Percentiles rank a stretch among this genome's conserved stretches.
Conservation (phyloP, 37 sponge, comb jelly and placozoan genomes). For the Axinella damicornis region DNA sequence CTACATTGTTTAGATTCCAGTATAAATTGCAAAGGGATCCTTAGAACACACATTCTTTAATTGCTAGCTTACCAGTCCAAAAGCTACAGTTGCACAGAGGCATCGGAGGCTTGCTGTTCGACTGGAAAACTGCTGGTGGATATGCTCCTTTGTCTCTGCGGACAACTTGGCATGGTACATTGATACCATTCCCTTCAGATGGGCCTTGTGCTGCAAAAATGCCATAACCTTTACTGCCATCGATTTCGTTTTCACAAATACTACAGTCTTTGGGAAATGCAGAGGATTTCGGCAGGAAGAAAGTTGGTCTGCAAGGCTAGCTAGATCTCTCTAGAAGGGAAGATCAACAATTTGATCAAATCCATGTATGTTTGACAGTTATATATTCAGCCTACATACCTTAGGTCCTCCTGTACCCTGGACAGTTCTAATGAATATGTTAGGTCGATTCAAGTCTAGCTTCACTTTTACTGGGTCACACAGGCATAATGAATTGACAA, state of each 20-base stretch:
- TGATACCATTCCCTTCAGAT: background rate
- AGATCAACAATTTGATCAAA: background rate
- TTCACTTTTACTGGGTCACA: background rate
- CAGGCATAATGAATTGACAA: background rate
- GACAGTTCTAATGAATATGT: background rate
- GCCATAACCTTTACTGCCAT: background rate
- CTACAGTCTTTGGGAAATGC: background rate
- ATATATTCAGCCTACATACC: background rate
- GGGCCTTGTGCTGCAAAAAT: background rate
- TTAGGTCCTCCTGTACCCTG: background rate
- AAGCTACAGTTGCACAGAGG: background rate
- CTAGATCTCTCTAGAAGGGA: background rate
- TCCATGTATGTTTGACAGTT: too few species aligned
- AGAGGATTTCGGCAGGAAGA: background rate
- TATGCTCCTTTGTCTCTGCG: background rate
- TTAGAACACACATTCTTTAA: too few species aligned
- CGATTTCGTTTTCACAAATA: background rate
- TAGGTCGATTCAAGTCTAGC: background rate
- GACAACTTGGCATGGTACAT: constrained; percentile 1
- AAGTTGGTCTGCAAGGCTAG: background rate
- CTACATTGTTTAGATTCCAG: background rate
- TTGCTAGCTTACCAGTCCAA: background rate
- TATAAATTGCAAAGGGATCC: background rate
- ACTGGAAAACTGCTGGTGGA: background rate
- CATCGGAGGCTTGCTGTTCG: background rate